Base-by-base conservation (phyloP, 2,888 invertebrate species). In the Hermodice carunculata region DNA sequence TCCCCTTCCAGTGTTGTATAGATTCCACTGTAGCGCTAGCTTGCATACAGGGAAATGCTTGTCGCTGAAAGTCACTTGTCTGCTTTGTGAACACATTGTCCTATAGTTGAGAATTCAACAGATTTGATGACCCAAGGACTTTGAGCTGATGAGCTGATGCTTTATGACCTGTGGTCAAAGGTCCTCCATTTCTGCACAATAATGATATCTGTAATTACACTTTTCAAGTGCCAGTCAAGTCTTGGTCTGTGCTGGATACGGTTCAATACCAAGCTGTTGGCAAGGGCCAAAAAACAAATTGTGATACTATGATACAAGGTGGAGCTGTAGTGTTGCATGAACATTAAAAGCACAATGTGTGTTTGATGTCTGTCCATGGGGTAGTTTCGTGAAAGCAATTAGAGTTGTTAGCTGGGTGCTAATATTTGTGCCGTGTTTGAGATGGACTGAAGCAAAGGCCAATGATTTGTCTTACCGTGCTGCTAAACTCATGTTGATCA, bases 91-190 rank as follows among this genome's bases (percentile, higher is more conserved):
- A 67, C 64, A 22, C 71, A 80, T 53, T 75, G 78, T 22, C 42
- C 52, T 3, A 65, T 75, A 0, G 42, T 67, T 22, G 62, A 70
- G 0, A 81, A 81, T 62, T 78, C 81, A 1, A 80, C 79, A 2
- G 81, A 81, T 63, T 58, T 69, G 8, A 66, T 73, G 2, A 75
- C 75, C 17, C 34, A 77, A 51, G 80, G 77, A 8, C 1, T 72
- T 17, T 26, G 57, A 8, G 57, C 67, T 3, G 28, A 46, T 0
- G 61, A 67, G 22, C 58, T 75, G 8, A 17, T 43, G 5, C 28
- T 56, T 2, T 28, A 51, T 22, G 11, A 49, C 3, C 26, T 70
- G 0, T 80, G 78, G 78, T 75, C 71, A 70, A 34, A 64, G 8
- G 37, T 37, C n/a, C n/a, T n/a, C n/a, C n/a, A n/a, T n/a, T 37